Percentiles rank a stretch among this genome's conserved stretches.
These are phyloP conservation scores for Cyprinodon diabolis DNA, from an alignment of 2,797 vertebrate species.

Conservation along the genomic window DNA sequence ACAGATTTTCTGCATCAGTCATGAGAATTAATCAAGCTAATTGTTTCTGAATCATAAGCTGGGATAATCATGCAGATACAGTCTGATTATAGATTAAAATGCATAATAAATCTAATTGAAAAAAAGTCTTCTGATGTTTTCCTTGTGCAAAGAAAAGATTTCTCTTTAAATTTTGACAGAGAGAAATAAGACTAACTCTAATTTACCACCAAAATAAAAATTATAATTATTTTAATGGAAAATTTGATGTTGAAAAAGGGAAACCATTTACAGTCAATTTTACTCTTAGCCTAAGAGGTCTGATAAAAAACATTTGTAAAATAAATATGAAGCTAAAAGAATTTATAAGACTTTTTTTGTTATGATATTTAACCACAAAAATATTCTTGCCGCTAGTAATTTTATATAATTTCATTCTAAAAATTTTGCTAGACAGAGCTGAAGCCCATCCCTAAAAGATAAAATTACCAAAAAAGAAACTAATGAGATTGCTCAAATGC, in stretches of 20 bases:
- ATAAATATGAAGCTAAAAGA: too few relatives aligned
- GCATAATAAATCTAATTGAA: not conserved
- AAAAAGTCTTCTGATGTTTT: constrained; percentile 3
- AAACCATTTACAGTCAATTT: too few relatives aligned
- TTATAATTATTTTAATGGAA: too few relatives aligned
- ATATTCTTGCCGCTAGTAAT: not conserved
- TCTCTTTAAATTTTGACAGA: not conserved
- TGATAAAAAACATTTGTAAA: too few relatives aligned
- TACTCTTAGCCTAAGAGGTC: too few relatives aligned
- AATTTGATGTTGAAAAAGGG: not conserved
- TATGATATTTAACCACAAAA: not conserved
- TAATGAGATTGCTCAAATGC: not conserved
- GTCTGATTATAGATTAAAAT: not conserved
- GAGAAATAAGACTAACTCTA: not conserved
- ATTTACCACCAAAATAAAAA: not conserved
- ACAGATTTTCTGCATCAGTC: not conserved
- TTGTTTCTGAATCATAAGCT: not conserved
- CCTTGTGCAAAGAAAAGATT: not conserved
- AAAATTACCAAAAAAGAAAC: not conserved
- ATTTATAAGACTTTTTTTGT: not conserved
- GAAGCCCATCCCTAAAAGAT: not conserved
- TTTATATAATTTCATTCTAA: not conserved
- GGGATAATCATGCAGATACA: not conserved
- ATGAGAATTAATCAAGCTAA: not conserved
- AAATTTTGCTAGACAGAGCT: not conserved